Conservation (phyloP, 2,113 vertebrate species). For the Gadus chalcogrammus region DNA sequence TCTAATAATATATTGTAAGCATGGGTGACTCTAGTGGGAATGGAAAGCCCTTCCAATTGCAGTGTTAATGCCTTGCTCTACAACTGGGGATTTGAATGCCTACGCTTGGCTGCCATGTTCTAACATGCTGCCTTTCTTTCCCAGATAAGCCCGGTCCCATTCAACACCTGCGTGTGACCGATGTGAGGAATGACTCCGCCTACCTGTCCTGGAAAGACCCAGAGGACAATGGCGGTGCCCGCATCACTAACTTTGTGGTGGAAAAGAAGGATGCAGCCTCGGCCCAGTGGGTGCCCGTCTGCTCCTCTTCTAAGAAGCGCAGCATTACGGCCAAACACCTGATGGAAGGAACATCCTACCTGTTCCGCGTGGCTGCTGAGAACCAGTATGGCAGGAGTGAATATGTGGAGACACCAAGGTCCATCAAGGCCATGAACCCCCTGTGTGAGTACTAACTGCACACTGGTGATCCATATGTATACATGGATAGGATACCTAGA, state of each 20-base stretch:
- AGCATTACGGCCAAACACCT: slow-evolving; percentile 89
- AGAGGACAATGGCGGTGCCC: slow-evolving; percentile 89
- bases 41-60: no score
- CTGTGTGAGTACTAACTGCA: slow-evolving; percentile 81
- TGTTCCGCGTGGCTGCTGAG: slow-evolving; percentile 94
- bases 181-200: slow-evolving; percentile 92
- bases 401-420: slow-evolving; percentile 83
- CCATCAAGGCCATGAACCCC: slow-evolving; percentile 94
- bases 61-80: no score
- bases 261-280: slow-evolving; percentile 91
- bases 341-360: slow-evolving; percentile 88
- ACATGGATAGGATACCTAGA: slow-evolving; percentile 1
- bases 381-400: slow-evolving; percentile 93
- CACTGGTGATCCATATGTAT: background rate
- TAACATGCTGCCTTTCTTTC: slow-evolving; percentile 2
- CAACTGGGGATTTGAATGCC: no score
- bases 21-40: no score
- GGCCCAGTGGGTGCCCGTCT: slow-evolving; percentile 89
- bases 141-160: slow-evolving; percentile 95
- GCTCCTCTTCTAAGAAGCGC: slow-evolving; percentile 94
- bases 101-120: no score
- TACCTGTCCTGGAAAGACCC: slow-evolving; percentile 98
- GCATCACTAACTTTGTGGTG: slow-evolving; percentile 94
- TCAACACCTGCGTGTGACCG: slow-evolving; percentile 87
- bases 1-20: no score